Base-by-base conservation (phyloP, 2,113 vertebrate genomes). In the Atlantisia rogersi region DNA sequence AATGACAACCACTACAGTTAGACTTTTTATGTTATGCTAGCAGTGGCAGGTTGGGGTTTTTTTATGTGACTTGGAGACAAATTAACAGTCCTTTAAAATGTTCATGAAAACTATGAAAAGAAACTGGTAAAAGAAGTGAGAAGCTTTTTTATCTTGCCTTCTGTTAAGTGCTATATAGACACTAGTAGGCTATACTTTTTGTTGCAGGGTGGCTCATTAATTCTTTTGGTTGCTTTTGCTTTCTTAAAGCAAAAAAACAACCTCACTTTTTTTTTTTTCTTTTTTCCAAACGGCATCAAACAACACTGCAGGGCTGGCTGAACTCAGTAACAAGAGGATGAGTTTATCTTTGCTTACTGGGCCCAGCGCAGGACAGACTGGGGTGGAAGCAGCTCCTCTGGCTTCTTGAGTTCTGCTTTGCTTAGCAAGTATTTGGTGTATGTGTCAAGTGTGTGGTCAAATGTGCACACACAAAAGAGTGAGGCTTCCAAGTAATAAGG, bases 161-260 rank as follows among this genome's bases (percentile, higher is more conserved):
- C 60, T 87, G 29, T 90, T 81, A 77, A 78, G 70, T 86, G 67
- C 56, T 64, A 3, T 40, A 28, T 68, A 78, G 64, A 46, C 22
- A 89, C 24, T 12, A 67, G 28, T 56, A 85, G 37, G 59, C 8
- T 50, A 5, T 28, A 56, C 19, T 69, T 59, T 58, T 44, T 60
- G 28, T 78, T 68, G 64, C n/a, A 68, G 32, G 53, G 28, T 75
- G 31, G 62, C 52, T 94, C 62, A 68, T 91, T 88, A 90, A 67
- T 80, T 89, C n/a, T 93, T 96, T 84, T 28, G 26, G 28, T 88
- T 87, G 59, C 39, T 84, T 94, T 82, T 82, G 55, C 55, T 94
- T 86, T 82, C 73, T 67, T 67, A 15, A 81, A 77, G 17, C 44
- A 52, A 68, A 22, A 22, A 5, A 6, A 28, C 9, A 48, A 48